A percentile compares a stretch with the other conserved stretches of the same genome.
These are phyloP conservation scores for Xiphorhynchus elegans DNA, from an alignment of 2,113 vertebrate species.

Conservation along the genomic window DNA sequence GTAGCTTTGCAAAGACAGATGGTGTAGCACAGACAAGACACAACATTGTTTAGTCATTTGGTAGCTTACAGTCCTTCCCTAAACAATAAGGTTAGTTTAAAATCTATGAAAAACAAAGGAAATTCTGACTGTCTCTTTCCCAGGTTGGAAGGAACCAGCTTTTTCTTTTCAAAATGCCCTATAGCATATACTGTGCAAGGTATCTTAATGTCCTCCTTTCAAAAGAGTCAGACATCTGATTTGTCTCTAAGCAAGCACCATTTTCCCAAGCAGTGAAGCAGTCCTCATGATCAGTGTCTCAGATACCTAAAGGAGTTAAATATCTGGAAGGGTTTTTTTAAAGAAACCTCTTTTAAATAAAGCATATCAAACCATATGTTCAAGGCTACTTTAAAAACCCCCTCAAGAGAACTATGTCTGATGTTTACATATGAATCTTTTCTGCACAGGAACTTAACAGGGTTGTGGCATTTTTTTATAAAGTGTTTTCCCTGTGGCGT, in stretches of 20 bases:
- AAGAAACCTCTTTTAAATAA: not conserved
- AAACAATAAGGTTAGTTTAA: slow-evolving; percentile 26
- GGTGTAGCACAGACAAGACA: not conserved
- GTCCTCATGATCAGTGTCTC: not conserved
- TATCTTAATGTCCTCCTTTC: not conserved
- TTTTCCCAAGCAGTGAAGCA: not conserved
- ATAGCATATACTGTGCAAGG: not conserved
- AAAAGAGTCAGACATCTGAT: not conserved
- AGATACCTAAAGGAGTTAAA: not conserved
- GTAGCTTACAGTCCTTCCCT: not conserved
- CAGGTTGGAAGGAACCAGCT: not conserved
- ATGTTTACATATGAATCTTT: not conserved
- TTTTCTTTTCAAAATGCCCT: not conserved
- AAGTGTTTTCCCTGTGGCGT: not conserved
- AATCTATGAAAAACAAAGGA: slow-evolving; percentile 25
- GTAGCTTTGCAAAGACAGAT: slow-evolving; percentile 20
- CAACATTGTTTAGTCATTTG: not conserved
- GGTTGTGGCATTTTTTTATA: not conserved
- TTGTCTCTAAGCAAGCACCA: not conserved
- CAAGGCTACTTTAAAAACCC: not conserved
- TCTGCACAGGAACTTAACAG: not conserved
- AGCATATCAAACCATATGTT: not conserved
- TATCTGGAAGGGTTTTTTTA: not conserved
- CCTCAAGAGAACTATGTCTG: not conserved
- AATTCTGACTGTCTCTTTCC: not conserved